Percentiles rank a stretch among this genome's conserved stretches.
Evolutionary conservation across 1,140 invertebrate species (phyloP).

Genomic region (Drosophila chauvacae): DNA sequence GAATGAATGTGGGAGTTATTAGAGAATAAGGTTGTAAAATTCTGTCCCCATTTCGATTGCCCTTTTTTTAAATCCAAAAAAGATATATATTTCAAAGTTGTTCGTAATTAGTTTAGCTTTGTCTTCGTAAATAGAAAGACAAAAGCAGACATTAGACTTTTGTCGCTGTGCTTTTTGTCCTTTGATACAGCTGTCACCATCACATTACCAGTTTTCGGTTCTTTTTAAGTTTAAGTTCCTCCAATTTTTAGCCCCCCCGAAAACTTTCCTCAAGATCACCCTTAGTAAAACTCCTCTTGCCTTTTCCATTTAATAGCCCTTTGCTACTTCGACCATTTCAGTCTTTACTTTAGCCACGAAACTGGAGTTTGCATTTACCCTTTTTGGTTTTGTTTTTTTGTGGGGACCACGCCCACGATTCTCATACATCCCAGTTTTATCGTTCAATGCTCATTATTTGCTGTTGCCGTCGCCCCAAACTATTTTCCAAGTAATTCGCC

Average conservation of each 20-base stretch:
- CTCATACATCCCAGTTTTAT: slow-evolving; percentile 49
- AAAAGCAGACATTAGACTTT: not conserved
- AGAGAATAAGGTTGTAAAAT: too few species aligned
- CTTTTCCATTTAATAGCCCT: slow-evolving; percentile 14
- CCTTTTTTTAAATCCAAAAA: too few species aligned
- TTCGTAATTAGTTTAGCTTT: not conserved
- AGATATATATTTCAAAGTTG: not conserved
- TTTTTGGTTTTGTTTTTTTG: slow-evolving; percentile 20
- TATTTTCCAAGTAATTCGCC: slow-evolving; percentile 72
- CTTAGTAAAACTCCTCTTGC: not conserved
- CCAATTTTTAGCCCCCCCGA: not conserved
- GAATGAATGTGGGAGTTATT: too few species aligned
- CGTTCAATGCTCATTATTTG: slow-evolving; percentile 71
- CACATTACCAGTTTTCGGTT: not conserved
- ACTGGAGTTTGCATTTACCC: slow-evolving; percentile 44
- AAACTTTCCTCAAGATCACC: slow-evolving; percentile 37
- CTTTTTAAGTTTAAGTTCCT: not conserved
- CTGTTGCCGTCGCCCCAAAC: slow-evolving; percentile 48
- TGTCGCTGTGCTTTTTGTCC: slow-evolving; percentile 17
- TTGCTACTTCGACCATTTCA: slow-evolving; percentile 24
- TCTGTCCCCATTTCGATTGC: too few species aligned
- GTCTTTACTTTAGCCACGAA: slow-evolving; percentile 37
- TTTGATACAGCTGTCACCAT: slow-evolving; percentile 33
- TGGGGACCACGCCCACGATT: slow-evolving; percentile 33
- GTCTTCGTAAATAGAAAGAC: too few species aligned